These are phyloP conservation scores for Poeciliopsis infans DNA, from an alignment of 2,797 vertebrate genomes.

Conservation along the genomic window DNA sequence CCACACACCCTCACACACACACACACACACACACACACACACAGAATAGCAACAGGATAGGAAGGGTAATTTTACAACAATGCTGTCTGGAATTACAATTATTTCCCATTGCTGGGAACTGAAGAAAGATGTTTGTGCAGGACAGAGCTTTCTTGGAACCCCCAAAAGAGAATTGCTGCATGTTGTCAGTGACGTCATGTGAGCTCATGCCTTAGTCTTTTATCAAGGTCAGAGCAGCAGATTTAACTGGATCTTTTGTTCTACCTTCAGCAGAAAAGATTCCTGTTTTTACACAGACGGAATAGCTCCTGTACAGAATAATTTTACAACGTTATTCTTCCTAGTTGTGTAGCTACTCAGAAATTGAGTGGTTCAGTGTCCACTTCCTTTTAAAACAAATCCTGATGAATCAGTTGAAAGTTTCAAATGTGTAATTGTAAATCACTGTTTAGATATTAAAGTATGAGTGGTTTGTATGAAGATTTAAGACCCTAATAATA, in stretches of 20 bases:
- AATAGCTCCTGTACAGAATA: background rate
- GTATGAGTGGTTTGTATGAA: background rate
- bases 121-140: conserved; percentile 23
- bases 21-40: conserved; percentile 18
- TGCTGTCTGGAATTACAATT: conserved; percentile 69
- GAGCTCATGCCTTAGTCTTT: conserved; percentile 11
- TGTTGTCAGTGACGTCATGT: conserved; percentile 36
- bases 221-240: conserved; percentile 44
- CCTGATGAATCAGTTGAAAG: conserved; percentile 9
- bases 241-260: conserved; percentile 8
- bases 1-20: too few species aligned
- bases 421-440: background rate
- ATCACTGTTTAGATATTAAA: conserved; percentile 14
- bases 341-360: background rate
- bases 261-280: conserved; percentile 1
- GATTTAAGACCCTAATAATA: conserved; percentile 18
- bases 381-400: background rate
- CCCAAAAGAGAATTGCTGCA: conserved; percentile 8
- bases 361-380: background rate
- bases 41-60: conserved; percentile 51
- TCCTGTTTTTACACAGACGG: too few species aligned
- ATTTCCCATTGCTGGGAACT: conserved; percentile 44
- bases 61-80: conserved; percentile 62
- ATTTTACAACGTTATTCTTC: background rate
- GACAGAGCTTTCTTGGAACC: conserved; percentile 19